Evolutionary conservation across 2,797 vertebrate species (phyloP).

Genomic region (Chloroceryle amazona): DNA sequence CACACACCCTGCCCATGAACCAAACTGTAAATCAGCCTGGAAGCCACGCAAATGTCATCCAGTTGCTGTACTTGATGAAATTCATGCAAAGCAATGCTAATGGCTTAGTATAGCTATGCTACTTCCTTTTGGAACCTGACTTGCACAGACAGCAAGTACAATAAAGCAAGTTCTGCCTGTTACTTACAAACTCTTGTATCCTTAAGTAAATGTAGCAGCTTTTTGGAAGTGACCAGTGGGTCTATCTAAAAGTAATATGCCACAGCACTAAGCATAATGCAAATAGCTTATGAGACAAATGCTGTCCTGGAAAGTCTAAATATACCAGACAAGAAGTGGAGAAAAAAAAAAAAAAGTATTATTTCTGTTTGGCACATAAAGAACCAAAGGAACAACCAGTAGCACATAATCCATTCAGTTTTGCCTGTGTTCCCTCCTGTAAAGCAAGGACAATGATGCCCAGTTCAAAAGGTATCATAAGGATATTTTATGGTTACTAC

Average conservation of each 20-base stretch:
- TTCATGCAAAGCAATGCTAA: background rate
- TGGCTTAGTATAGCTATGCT: background rate
- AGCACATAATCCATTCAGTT: background rate
- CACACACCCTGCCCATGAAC: background rate
- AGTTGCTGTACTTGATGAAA: background rate
- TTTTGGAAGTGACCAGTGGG: background rate
- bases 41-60: background rate
- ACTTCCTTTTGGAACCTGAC: background rate
- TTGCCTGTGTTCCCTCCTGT: background rate
- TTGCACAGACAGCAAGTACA: background rate
- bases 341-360: background rate
- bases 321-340: background rate
- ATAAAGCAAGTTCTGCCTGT: background rate
- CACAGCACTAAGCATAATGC: background rate
- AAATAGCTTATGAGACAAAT: background rate
- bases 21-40: background rate
- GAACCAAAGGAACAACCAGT: background rate
- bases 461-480: background rate
- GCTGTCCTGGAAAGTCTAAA: background rate
- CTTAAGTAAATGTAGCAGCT: constrained; percentile 20
- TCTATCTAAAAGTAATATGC: background rate
- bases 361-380: background rate
- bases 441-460: background rate
- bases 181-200: background rate
- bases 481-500: background rate